These are phyloP conservation scores for Lepus americanus DNA, from an alignment of 2,113 vertebrate genomes.

Conservation along the genomic window DNA sequence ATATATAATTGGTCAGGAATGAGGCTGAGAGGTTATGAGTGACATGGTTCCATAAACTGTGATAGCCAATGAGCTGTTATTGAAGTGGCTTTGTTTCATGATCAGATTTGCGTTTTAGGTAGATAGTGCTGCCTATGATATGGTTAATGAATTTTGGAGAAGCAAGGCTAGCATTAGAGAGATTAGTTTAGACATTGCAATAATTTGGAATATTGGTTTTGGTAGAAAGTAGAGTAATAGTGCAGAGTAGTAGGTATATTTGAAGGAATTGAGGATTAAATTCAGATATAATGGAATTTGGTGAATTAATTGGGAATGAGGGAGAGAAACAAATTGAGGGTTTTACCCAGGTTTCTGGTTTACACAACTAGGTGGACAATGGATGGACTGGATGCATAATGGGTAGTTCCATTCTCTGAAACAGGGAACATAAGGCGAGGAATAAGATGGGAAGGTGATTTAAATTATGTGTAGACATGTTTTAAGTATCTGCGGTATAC, in stretches of 20 bases:
- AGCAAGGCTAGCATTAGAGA: constrained; percentile 46
- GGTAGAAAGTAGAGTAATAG: background rate
- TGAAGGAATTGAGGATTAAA: constrained; percentile 7
- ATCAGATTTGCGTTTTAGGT: constrained; percentile 18
- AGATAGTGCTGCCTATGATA: background rate
- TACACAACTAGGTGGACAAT: background rate
- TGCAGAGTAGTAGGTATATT: background rate
- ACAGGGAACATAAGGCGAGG: background rate
- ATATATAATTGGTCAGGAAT: background rate
- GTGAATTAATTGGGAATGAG: constrained; percentile 9
- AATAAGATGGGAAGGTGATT: background rate
- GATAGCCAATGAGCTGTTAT: background rate
- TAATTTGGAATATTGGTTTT: background rate
- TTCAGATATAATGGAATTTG: constrained; percentile 18
- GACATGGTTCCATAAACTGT: background rate
- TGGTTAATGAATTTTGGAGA: constrained; percentile 38
- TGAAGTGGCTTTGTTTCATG: constrained; percentile 13
- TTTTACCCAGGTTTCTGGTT: background rate
- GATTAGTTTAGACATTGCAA: background rate
- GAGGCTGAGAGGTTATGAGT: background rate
- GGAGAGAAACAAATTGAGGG: background rate
- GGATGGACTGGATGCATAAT: background rate
- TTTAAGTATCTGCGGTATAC: background rate
- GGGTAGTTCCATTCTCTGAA: background rate
- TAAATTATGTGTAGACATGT: background rate